These are phyloP conservation scores for Apis dorsata DNA, from an alignment of 1,140 invertebrate genomes.

Conservation along the genomic window DNA sequence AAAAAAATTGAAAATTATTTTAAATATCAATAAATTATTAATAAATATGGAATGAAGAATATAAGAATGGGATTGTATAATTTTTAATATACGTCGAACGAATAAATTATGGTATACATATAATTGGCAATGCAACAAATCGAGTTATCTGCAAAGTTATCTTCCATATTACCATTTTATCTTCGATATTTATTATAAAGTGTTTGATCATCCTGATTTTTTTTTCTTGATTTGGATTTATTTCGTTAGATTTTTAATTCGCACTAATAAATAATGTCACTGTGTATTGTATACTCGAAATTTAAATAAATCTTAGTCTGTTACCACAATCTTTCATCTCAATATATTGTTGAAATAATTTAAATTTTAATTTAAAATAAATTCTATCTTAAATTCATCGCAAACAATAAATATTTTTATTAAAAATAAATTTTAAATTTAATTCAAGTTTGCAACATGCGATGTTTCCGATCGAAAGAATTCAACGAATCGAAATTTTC, in stretches of 20 bases:
- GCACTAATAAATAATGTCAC: conserved; percentile 73
- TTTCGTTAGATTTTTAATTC: conserved; percentile 68
- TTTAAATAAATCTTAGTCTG: conserved; percentile 79
- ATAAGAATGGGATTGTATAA: conserved; percentile 41
- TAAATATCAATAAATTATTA: not conserved
- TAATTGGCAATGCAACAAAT: not conserved
- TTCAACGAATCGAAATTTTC: not conserved
- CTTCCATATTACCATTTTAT: conserved; percentile 31
- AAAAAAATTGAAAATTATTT: not conserved
- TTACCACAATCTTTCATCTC: conserved; percentile 42
- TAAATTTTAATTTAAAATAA: too few species aligned
- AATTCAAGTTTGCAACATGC: not conserved
- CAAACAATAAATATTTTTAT: too few species aligned
- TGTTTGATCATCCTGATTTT: conserved; percentile 47
- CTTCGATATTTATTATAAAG: conserved; percentile 27
- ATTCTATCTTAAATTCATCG: too few species aligned
- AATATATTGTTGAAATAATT: too few species aligned
- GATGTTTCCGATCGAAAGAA: not conserved
- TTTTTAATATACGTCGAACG: not conserved
- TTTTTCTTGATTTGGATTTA: conserved; percentile 58
- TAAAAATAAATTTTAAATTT: not conserved
- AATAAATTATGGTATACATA: conserved; percentile 8
- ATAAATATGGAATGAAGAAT: conserved; percentile 40
- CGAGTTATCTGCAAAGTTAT: not conserved
- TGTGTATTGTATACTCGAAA: conserved; percentile 76